Evolutionary conservation across 2,113 vertebrate species (phyloP), one percentile per base, ranked within the genome.

Genomic region (Paradoxurus hermaphroditus): DNA sequence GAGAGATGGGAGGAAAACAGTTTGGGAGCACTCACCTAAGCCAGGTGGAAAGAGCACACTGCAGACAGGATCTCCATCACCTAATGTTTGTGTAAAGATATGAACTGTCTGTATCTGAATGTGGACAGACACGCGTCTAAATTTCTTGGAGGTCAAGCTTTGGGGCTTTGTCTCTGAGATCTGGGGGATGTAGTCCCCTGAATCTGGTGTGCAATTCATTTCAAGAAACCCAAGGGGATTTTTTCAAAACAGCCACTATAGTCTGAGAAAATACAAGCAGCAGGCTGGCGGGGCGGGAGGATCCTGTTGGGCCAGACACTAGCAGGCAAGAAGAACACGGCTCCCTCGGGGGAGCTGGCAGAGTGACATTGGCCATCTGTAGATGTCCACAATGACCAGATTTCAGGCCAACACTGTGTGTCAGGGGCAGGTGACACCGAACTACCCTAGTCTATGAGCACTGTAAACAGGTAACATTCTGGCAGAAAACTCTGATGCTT

Each of bases 1-100:
- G 19, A 14, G 4, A 25, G 46, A 36, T 0, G 4, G 65, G 59
- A 41, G 13, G 72, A 73, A 14, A 12, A 23, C 29, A 3, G 65
- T 87, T 51, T n/a, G 4, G n/a, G 41, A 16, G 44, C n/a, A 18
- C 34, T 12, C 1, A 6, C 49, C 41, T n/a, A 16, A n/a, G 62
- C 39, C 31, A 5, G 12, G 8, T 6, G 16, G 65, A 21, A 56
- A 44, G 19, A 34, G 7, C 46, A 21, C 36, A 15, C 49, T 6
- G 5, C 15, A 31, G 9, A 0, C 0, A 9, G 15, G 9, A 29
- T 7, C 59, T 5, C 12, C 0, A 3, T 51, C 23, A 5, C 11
- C 23, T 65, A 13, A 19, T 21, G 10, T 36, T 8, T 39, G 19
- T 51, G 49, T 39, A 31, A 75, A 53, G 41, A 67, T 21, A n/a